Evolutionary conservation across 2,888 invertebrate species (phyloP).

Genomic region (Zaprionus obscuricornis): DNA sequence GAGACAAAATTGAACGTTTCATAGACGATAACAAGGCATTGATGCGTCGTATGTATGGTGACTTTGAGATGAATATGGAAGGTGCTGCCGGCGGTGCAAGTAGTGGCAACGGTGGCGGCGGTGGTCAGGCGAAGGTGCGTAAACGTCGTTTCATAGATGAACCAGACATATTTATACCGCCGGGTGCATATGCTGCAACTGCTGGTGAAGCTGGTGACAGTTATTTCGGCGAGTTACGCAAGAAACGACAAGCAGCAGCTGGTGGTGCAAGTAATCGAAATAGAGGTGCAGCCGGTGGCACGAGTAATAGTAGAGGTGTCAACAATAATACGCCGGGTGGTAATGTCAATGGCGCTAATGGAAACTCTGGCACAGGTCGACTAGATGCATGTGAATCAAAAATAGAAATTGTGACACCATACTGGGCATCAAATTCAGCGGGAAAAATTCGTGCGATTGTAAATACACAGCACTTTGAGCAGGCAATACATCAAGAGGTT

Average conservation of each 20-base stretch:
- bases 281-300: constrained; percentile 34
- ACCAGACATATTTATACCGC: constrained; percentile 82
- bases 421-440: constrained; percentile 96
- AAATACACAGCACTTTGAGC: constrained; percentile 97
- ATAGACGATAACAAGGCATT: constrained; percentile 97
- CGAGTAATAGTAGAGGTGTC: neutral
- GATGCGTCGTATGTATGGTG: constrained; percentile 97
- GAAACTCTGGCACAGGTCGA: constrained; percentile 83
- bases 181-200: constrained; percentile 85
- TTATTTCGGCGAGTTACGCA: constrained; percentile 85
- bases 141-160: constrained; percentile 82
- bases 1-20: constrained; percentile 94
- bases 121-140: constrained; percentile 83
- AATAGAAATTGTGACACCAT: constrained; percentile 95
- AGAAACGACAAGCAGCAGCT: constrained; percentile 84
- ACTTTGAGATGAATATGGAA: constrained; percentile 88
- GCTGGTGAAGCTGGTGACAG: constrained; percentile 85
- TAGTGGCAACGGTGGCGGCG: constrained; percentile 71
- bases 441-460: constrained; percentile 96
- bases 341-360: constrained; percentile 54
- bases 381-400: constrained; percentile 96
- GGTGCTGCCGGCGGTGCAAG: constrained; percentile 42
- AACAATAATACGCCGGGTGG: constrained; percentile 27
- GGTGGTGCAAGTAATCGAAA: constrained; percentile 61
- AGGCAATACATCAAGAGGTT: constrained; percentile 97